phyloP scores from a whole-genome alignment of 2,113 vertebrate species.

The Epinephelus moara region DNA sequence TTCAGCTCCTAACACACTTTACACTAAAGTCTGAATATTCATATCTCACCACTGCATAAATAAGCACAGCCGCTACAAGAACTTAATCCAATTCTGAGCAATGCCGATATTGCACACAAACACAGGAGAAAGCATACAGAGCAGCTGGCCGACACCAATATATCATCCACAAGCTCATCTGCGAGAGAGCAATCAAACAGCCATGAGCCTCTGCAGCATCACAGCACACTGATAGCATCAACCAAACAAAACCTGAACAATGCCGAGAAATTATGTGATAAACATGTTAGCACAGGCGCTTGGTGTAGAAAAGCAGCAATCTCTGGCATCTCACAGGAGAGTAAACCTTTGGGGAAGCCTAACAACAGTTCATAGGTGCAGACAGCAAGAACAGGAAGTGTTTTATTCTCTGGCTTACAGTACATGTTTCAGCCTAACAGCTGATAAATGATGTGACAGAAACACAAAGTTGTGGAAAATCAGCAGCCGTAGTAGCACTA shows the following conservation, averaged over 20 bases:
- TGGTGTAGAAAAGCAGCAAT: neutral
- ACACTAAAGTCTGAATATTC: neutral
- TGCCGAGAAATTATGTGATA: neutral
- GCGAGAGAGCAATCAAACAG: neutral
- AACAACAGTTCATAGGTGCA: neutral
- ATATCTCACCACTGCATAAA: neutral
- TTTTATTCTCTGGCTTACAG: neutral
- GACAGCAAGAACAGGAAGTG: neutral
- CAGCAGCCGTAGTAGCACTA: neutral
- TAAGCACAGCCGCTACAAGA: neutral
- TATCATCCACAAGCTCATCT: neutral
- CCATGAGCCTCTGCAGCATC: neutral
- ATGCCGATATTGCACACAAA: neutral
- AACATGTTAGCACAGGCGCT: constrained; percentile 26
- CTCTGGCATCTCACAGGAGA: constrained; percentile 14
- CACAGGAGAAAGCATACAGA: neutral
- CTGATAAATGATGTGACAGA: constrained; percentile 32
- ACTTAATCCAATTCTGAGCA: too few species aligned
- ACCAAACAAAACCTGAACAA: neutral
- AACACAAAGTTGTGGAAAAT: constrained; percentile 18
- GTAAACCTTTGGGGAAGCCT: neutral
- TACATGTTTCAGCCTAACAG: constrained; percentile 10
- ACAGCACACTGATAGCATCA: neutral
- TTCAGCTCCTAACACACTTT: neutral
- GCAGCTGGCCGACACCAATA: neutral